A percentile compares a stretch with the other conserved stretches of the same genome.
These are phyloP conservation scores for Gyps fulvus DNA, from an alignment of 2,113 vertebrate species.

Conservation along the genomic window DNA sequence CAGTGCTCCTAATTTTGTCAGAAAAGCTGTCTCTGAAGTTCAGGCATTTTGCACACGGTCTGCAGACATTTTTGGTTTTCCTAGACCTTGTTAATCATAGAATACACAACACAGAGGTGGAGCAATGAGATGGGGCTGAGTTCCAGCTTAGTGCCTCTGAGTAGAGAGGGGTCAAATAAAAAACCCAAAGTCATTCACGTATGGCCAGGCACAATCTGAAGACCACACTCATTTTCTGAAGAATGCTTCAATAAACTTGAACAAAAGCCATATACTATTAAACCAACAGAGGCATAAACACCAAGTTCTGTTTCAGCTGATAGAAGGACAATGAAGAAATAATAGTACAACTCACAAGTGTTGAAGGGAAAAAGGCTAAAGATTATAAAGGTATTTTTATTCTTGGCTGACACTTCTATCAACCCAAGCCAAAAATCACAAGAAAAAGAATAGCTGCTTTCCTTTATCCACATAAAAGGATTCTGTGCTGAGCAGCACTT, in stretches of 20 bases:
- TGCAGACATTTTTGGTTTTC: neutral
- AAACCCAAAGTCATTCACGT: neutral
- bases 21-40: neutral
- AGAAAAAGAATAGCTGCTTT: conserved; percentile 56
- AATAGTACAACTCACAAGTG: conserved; percentile 20
- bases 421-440: conserved; percentile 57
- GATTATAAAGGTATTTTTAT: conserved; percentile 62
- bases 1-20: neutral
- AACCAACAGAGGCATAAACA: conserved; percentile 15
- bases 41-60: neutral
- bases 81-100: neutral
- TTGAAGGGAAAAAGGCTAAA: conserved; percentile 21
- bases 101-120: neutral
- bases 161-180: neutral
- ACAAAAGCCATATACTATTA: conserved; percentile 18
- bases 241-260: conserved; percentile 5
- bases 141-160: neutral
- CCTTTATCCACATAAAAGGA: conserved; percentile 59
- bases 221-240: conserved; percentile 14
- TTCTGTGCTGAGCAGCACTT: conserved; percentile 30
- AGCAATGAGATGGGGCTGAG: neutral
- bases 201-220: neutral
- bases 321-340: conserved; percentile 37
- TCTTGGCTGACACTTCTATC: conserved; percentile 41
- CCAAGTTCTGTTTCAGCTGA: conserved; percentile 23